These are phyloP conservation scores for Pitta sordida DNA, from an alignment of 2,113 vertebrate genomes.

Conservation along the genomic window DNA sequence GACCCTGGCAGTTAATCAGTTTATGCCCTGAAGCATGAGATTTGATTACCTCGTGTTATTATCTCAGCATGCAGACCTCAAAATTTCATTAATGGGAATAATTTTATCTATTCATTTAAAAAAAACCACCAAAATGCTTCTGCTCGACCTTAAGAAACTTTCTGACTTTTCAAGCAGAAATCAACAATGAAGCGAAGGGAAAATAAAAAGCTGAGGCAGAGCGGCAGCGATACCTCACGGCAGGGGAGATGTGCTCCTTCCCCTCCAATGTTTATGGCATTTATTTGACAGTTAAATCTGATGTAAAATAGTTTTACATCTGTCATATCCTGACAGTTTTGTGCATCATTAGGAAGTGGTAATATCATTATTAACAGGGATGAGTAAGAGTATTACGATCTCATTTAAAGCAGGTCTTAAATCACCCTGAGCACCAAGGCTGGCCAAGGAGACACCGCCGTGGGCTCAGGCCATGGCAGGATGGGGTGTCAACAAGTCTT, in stretches of 20 bases:
- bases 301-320: background rate
- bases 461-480: rapidly evolving
- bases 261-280: background rate
- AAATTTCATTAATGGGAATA: constrained; percentile 45
- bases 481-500: rapidly evolving
- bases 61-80: constrained; percentile 27
- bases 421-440: background rate
- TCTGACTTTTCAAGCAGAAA: constrained; percentile 31
- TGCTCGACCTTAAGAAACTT: constrained; percentile 24
- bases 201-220: background rate
- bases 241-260: background rate
- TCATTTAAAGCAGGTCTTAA: background rate
- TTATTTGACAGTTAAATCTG: background rate
- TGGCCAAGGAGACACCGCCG: background rate
- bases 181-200: background rate
- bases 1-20: constrained; percentile 17
- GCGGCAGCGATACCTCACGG: background rate
- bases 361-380: background rate
- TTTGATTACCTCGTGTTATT: constrained; percentile 25
- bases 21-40: constrained; percentile 25
- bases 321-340: background rate
- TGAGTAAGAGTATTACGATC: background rate
- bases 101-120: constrained; percentile 27
- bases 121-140: background rate
- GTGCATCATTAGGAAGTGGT: constrained; percentile 14